These are phyloP conservation scores for Ageneiosus marmoratus DNA, from an alignment of 2,113 vertebrate species.

Conservation along the genomic window DNA sequence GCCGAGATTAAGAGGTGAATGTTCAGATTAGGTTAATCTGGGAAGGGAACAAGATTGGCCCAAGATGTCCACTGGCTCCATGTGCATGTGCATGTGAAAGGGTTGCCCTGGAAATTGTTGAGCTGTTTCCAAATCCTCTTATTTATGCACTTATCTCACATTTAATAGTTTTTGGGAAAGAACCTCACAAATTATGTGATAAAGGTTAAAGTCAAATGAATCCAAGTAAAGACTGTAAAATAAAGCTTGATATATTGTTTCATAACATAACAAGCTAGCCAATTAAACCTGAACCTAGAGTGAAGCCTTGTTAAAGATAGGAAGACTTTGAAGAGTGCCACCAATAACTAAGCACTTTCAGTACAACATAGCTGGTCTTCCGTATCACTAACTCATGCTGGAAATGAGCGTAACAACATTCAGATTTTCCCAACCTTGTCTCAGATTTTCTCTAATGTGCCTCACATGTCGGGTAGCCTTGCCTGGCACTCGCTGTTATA, in stretches of 20 bases:
- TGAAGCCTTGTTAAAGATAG: not conserved
- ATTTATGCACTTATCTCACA: slow-evolving; percentile 13
- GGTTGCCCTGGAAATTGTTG: slow-evolving; percentile 29
- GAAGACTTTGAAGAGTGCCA: not conserved
- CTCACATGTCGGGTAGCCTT: slow-evolving; percentile 68
- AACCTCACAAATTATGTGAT: not conserved
- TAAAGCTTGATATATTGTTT: slow-evolving; percentile 17
- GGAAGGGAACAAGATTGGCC: slow-evolving; percentile 66
- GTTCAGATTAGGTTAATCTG: slow-evolving; percentile 72
- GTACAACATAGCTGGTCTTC: not conserved
- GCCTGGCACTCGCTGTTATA: slow-evolving; percentile 64
- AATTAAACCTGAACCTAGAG: not conserved
- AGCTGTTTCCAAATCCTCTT: not conserved
- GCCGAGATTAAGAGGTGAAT: slow-evolving; percentile 71
- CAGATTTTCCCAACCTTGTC: not conserved
- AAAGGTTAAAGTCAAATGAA: slow-evolving; percentile 1
- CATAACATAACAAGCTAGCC: slow-evolving; percentile 1
- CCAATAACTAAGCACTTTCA: slow-evolving; percentile 3
- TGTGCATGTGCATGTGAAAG: slow-evolving; percentile 63
- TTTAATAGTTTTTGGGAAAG: not conserved
- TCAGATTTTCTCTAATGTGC: slow-evolving; percentile 56
- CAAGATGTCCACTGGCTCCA: slow-evolving; percentile 55
- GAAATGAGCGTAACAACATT: not conserved
- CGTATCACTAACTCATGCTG: not conserved
- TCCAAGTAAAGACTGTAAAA: not conserved